Percentiles rank a stretch among this genome's conserved stretches.
Evolutionary conservation across 2,797 vertebrate genomes (phyloP).

Genomic region (Sebastes taczanowskii): DNA sequence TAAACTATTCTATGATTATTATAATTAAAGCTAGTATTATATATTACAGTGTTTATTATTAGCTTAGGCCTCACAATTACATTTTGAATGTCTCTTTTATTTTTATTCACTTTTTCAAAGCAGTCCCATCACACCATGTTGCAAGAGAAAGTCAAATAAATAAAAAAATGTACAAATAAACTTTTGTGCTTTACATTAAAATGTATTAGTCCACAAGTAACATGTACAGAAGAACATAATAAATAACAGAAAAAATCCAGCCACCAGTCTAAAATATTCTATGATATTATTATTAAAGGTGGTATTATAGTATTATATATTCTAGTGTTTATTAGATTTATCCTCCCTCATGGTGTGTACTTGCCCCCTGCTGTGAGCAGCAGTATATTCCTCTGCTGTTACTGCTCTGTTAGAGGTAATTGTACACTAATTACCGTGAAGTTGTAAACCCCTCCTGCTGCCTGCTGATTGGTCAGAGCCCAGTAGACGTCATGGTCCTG

Average conservation of each 20-base stretch:
- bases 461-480: conserved; percentile 73
- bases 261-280: too few relatives aligned
- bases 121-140: too few relatives aligned
- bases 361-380: neutral
- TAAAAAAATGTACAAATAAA: neutral
- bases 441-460: conserved; percentile 60
- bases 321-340: too few relatives aligned
- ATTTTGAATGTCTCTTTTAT: neutral
- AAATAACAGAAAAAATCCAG: neutral
- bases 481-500: neutral
- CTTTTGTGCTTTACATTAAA: neutral
- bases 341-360: too few relatives aligned
- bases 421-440: conserved; percentile 76
- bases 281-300: too few relatives aligned
- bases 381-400: conserved; percentile 21
- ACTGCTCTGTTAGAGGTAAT: conserved; percentile 64
- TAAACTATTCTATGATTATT: too few relatives aligned
- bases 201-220: neutral
- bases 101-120: too few relatives aligned
- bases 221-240: too few relatives aligned
- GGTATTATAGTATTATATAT: too few relatives aligned
- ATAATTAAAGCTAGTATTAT: too few relatives aligned
- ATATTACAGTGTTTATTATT: too few relatives aligned
- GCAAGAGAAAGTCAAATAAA: neutral
- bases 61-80: neutral